These are phyloP conservation scores for Rhabdornis inornatus DNA, from an alignment of 2,113 vertebrate genomes.

Conservation along the genomic window DNA sequence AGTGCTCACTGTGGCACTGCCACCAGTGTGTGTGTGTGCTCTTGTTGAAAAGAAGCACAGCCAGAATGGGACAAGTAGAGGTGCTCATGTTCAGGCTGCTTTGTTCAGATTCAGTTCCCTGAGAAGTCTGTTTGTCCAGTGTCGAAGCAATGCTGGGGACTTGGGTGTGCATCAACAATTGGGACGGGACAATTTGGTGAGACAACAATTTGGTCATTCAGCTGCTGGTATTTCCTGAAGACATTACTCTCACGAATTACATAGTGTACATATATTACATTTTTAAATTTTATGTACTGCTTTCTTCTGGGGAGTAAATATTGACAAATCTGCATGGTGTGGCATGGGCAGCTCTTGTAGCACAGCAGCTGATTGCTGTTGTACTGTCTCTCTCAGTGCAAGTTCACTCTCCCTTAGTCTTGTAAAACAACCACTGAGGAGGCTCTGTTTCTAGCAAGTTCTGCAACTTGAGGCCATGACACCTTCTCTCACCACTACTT, in stretches of 20 bases:
- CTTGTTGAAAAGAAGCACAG: background rate
- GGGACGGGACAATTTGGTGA: background rate
- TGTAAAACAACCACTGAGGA: background rate
- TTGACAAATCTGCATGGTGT: background rate
- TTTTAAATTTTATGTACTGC: background rate
- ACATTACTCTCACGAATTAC: background rate
- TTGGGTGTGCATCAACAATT: rapidly evolving
- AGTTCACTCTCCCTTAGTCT: background rate
- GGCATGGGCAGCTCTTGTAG: background rate
- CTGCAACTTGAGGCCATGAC: background rate
- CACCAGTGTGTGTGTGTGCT: rapidly evolving
- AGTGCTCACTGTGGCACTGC: rapidly evolving
- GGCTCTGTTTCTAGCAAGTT: background rate
- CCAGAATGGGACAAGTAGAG: background rate
- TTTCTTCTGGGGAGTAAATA: background rate
- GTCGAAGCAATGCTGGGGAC: background rate
- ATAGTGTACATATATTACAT: background rate
- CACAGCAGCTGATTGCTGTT: background rate
- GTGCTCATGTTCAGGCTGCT: background rate
- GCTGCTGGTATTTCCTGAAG: background rate
- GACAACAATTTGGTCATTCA: background rate
- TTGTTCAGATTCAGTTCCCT: background rate
- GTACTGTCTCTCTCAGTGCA: rapidly evolving
- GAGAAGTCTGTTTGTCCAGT: background rate
- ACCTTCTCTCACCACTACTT: background rate